These are phyloP conservation scores for Brienomyrus brachyistius DNA, from an alignment of 2,113 vertebrate species.

Conservation along the genomic window DNA sequence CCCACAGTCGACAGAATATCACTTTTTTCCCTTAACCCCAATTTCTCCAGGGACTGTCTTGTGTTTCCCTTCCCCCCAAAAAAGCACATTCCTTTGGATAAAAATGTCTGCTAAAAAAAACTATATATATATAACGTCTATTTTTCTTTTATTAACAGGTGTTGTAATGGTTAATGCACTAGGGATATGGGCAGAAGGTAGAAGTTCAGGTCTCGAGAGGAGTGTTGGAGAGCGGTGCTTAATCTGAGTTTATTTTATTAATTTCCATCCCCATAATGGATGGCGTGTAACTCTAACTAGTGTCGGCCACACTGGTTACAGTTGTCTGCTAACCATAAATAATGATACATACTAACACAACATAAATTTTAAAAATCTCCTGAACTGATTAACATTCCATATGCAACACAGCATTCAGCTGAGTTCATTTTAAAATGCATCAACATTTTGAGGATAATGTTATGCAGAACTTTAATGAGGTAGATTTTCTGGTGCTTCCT, in stretches of 20 bases:
- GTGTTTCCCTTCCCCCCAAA: neutral
- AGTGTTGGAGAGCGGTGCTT: neutral
- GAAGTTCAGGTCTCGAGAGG: neutral
- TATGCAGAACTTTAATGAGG: neutral
- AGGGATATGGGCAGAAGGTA: neutral
- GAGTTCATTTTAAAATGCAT: neutral
- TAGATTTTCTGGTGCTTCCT: neutral
- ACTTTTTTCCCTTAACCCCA: neutral
- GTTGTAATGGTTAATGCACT: neutral
- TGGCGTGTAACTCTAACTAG: neutral
- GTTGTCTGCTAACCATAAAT: neutral
- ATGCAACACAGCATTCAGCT: neutral
- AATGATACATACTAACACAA: neutral
- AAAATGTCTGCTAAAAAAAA: neutral
- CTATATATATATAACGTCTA: neutral
- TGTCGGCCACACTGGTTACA: neutral
- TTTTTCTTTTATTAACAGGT: neutral
- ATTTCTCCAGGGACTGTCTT: neutral
- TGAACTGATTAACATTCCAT: neutral
- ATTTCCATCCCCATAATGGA: neutral
- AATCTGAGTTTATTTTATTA: neutral
- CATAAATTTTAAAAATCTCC: neutral
- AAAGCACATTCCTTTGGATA: neutral
- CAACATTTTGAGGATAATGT: neutral
- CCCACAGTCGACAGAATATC: neutral